Evolutionary conservation across 1,140 invertebrate genomes (phyloP).

Genomic region (Sesamia nonagrioides): DNA sequence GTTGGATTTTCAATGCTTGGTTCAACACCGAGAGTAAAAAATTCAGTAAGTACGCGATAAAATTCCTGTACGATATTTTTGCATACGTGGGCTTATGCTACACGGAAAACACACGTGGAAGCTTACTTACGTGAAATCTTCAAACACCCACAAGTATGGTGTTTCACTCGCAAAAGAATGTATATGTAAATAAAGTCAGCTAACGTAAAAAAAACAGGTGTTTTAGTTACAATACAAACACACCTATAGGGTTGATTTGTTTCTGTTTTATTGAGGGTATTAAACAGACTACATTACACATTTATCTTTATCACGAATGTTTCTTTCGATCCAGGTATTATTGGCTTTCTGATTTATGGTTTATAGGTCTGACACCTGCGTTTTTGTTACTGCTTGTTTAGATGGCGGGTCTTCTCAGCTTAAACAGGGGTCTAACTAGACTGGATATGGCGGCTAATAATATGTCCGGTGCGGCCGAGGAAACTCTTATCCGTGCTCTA

Average conservation of each 20-base stretch:
- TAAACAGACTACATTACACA: constrained; percentile 1
- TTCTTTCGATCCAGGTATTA: neutral
- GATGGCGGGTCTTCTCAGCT: constrained; percentile 82
- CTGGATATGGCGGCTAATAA: constrained; percentile 84
- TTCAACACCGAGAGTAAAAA: too few species aligned
- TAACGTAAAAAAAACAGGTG: too few species aligned
- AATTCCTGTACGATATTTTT: too few species aligned
- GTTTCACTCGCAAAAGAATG: too few species aligned
- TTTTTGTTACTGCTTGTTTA: constrained; percentile 58
- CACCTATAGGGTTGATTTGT: neutral
- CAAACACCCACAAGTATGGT: too few species aligned
- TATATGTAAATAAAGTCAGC: too few species aligned
- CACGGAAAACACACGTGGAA: too few species aligned
- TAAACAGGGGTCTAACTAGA: constrained; percentile 81
- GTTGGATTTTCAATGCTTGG: too few species aligned
- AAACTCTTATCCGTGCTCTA: constrained; percentile 74
- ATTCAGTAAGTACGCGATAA: too few species aligned
- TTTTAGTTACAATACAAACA: neutral
- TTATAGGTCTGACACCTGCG: neutral
- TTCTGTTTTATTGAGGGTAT: neutral
- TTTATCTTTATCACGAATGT: neutral
- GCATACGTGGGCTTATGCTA: too few species aligned
- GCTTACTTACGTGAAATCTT: too few species aligned
- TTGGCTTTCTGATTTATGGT: neutral
- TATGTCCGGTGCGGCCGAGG: constrained; percentile 81